A percentile compares a stretch with the other conserved stretches of the same genome.
These are phyloP conservation scores for Hydrotaea cyrtoneurina DNA, from an alignment of 2,888 invertebrate genomes.

Conservation along the genomic window DNA sequence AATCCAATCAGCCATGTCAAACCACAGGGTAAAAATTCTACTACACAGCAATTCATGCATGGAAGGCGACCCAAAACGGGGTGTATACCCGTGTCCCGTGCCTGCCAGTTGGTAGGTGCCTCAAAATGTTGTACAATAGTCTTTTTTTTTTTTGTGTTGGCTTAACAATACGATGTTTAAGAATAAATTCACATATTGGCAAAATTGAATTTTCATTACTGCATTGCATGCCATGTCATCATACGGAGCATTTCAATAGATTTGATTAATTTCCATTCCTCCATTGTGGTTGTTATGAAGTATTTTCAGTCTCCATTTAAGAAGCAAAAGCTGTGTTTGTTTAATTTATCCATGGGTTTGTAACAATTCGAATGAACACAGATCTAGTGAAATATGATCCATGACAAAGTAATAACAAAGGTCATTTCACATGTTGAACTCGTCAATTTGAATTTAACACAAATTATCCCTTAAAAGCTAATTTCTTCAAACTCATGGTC, in stretches of 20 bases:
- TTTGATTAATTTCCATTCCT: conserved; percentile 36
- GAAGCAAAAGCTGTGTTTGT: neutral
- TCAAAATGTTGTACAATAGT: neutral
- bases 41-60: neutral
- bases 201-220: conserved; percentile 56
- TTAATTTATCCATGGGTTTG: neutral
- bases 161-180: neutral
- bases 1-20: conserved; percentile 58
- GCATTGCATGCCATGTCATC: conserved; percentile 46
- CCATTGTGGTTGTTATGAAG: conserved; percentile 5
- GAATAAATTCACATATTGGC: conserved; percentile 24
- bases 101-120: conserved; percentile 13
- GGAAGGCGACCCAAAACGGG: conserved; percentile 7
- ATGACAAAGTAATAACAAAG: too few relatives aligned
- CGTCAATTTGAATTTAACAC: too few relatives aligned
- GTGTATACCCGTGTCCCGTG: neutral
- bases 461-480: too few relatives aligned
- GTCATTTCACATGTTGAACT: too few relatives aligned
- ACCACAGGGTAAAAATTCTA: conserved; percentile 51
- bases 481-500: too few relatives aligned
- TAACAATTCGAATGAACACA: too few relatives aligned
- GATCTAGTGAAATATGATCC: too few relatives aligned
- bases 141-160: neutral
- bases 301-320: neutral
- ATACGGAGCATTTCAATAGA: conserved; percentile 50